These are phyloP conservation scores for Pheosia gnoma DNA, from an alignment of 2,888 invertebrate species.

Conservation along the genomic window DNA sequence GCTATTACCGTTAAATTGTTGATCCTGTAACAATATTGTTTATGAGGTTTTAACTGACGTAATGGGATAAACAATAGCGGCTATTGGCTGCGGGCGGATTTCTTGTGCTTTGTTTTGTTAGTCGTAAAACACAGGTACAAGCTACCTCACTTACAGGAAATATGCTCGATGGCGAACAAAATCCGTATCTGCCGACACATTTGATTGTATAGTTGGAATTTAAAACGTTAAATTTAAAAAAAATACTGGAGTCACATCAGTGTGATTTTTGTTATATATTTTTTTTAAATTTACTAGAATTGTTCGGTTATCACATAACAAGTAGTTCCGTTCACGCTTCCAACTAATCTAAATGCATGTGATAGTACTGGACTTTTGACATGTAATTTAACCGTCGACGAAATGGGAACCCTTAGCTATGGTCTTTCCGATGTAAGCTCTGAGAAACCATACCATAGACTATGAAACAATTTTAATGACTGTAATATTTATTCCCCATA, in stretches of 20 bases:
- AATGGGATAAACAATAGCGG: conserved; percentile 73
- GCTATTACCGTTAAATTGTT: conserved; percentile 71
- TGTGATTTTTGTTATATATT: too few species aligned
- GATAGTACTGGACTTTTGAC: too few species aligned
- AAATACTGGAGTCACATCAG: not conserved
- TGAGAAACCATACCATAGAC: too few species aligned
- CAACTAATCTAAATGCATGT: too few species aligned
- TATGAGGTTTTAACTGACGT: conserved; percentile 67
- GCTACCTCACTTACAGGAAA: conserved; percentile 77
- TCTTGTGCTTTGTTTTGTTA: conserved; percentile 54
- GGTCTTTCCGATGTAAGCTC: too few species aligned
- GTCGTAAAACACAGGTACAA: conserved; percentile 76
- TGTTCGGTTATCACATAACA: too few species aligned
- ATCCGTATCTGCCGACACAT: conserved; percentile 54
- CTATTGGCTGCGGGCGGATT: conserved; percentile 39
- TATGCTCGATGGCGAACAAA: conserved; percentile 65
- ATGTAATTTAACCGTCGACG: too few species aligned
- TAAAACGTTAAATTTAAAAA: not conserved
- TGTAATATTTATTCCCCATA: too few species aligned
- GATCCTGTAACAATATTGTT: conserved; percentile 65
- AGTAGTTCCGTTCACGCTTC: too few species aligned
- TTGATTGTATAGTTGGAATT: conserved; percentile 32
- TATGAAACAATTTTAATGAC: too few species aligned
- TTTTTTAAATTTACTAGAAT: too few species aligned
- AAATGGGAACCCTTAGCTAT: too few species aligned